Base-by-base conservation (phyloP, 2,113 vertebrate genomes). In the Phalacrocorax brasilianus region DNA sequence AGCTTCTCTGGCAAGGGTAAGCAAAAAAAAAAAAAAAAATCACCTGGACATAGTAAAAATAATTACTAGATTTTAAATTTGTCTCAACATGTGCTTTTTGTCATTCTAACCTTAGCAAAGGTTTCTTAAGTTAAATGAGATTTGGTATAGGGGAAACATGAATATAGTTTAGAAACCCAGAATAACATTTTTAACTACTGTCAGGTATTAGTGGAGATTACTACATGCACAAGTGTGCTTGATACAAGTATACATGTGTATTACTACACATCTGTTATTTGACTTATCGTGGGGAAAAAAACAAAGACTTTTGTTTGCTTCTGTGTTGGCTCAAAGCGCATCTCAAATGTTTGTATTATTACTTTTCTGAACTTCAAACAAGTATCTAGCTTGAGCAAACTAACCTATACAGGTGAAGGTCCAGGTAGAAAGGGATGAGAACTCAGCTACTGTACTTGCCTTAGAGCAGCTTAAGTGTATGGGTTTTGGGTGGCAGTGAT, bases 1-100 rank as follows among this genome's bases (percentile, higher is more conserved):
- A 99, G 68, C 99, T 99, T 88, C 98, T 99, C 44, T 99, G 99
- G 99, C 99, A 99, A 98, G 99, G 99, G 99, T 99, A 97, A 98
- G 99, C 89, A 62, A 27, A 19, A 78, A 67, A 45, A 47, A 47
- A 47, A 47, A 47, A 47, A 47, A 47, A 4, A 20, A n/a, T 53
- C 50, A 76, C 18, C 7, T 28, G 12, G 24, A 55, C 59, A 27
- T 38, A 81, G 38, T 75, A 92, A 79, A 55, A 56, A 27, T 59
- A 52, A 52, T 59, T 63, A 89, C 14, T 85, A 72, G n/a, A 56
- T 67, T 52, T 76, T 50, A 50, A 32, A 30, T 82, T 79, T 85
- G 17, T 84, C 23, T 80, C 58, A 67, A 32, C 30, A 12, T 73
- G 21, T 73, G 72, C 5, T 68, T 83, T 86, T 82, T 70, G 20